These are phyloP conservation scores for Formica exsecta DNA, from an alignment of 1,140 invertebrate genomes.

Conservation along the genomic window DNA sequence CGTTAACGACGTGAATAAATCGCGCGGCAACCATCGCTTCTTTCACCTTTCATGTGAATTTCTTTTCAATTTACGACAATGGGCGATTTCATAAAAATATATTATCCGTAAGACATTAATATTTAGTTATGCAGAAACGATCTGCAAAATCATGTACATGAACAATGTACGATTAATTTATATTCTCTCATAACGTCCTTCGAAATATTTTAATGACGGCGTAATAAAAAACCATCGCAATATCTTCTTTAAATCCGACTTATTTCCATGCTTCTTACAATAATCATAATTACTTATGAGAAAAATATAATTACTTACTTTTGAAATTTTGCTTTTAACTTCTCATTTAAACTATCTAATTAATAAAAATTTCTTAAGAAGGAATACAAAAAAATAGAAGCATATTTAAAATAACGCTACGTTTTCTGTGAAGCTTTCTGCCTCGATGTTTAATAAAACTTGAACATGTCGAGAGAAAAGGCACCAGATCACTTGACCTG, in stretches of 20 bases:
- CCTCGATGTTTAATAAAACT: not conserved
- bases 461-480: not conserved
- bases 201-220: not conserved
- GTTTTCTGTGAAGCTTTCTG: not conserved
- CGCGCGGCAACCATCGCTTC: not conserved
- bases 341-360: not conserved
- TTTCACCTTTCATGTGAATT: slow-evolving; percentile 10
- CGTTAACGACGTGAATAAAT: slow-evolving; percentile 41
- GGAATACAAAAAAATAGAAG: not conserved
- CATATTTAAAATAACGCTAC: not conserved
- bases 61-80: slow-evolving; percentile 30
- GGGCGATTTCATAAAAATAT: slow-evolving; percentile 32
- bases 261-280: not conserved
- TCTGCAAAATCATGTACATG: not conserved
- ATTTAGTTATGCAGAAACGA: not conserved
- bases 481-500: slow-evolving; percentile 1
- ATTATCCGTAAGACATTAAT: not conserved
- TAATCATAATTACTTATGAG: not conserved
- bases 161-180: not conserved
- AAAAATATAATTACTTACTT: not conserved
- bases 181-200: not conserved
- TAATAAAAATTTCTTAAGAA: not conserved
- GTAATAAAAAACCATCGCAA: slow-evolving; percentile 13
- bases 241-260: not conserved
- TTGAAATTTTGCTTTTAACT: not conserved